A percentile compares a stretch with the other conserved stretches of the same genome.
phyloP scores from a whole-genome alignment of 2,113 vertebrate species.

The Gymnarchus niloticus region DNA sequence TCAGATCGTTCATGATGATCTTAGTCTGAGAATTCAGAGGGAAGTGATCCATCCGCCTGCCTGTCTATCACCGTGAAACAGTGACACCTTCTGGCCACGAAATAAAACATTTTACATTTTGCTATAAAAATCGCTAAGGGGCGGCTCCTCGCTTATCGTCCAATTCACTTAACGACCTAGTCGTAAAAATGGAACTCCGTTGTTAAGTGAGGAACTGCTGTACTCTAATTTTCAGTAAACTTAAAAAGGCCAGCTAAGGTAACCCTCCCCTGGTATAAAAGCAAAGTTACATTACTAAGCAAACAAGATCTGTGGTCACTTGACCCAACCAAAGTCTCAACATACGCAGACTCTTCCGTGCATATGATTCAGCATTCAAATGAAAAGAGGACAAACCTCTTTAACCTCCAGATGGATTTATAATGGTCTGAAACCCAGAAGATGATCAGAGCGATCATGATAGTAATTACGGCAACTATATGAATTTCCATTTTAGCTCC shows the following conservation, averaged over 20 bases:
- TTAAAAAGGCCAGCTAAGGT: neutral
- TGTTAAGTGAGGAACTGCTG: no score
- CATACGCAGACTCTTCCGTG: neutral
- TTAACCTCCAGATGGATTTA: neutral
- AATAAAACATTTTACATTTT: neutral
- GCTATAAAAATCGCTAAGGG: no score
- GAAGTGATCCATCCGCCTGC: neutral
- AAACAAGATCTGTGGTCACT: neutral
- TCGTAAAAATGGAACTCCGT: no score
- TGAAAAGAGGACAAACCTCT: neutral
- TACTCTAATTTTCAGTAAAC: neutral
- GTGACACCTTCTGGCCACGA: neutral
- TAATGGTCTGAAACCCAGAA: neutral
- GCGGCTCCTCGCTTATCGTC: no score
- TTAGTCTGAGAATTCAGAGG: neutral
- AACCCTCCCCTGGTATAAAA: neutral
- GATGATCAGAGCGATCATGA: neutral
- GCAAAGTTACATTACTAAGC: neutral
- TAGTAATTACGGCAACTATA: neutral
- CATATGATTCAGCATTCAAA: neutral
- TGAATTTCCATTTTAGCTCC: neutral
- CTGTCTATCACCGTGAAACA: neutral
- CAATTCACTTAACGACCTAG: no score
- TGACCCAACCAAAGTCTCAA: neutral
- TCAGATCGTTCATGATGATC: neutral